Evolutionary conservation across 2,797 vertebrate genomes (phyloP).

Genomic region (Chrosomus eos): DNA sequence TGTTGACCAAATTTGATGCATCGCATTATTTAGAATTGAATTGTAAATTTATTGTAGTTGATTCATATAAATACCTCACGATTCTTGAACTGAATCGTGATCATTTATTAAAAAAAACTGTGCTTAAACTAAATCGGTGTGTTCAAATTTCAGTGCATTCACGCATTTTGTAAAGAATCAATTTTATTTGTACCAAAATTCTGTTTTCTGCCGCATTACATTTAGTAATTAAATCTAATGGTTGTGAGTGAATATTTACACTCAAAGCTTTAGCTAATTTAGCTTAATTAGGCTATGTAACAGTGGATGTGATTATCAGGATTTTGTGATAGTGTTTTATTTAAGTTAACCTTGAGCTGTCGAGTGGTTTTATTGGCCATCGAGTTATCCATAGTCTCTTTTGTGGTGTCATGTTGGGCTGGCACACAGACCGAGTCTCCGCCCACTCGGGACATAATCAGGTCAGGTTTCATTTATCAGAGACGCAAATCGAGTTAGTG

Average conservation of each 20-base stretch:
- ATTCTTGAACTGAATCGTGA: background rate
- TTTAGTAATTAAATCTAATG: background rate
- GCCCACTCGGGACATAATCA: background rate
- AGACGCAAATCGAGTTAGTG: conserved; percentile 18
- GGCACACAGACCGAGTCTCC: background rate
- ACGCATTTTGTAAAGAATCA: background rate
- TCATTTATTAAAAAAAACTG: background rate
- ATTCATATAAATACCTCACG: background rate
- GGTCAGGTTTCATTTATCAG: conserved; percentile 24
- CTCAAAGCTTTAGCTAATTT: background rate
- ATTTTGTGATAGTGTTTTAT: background rate
- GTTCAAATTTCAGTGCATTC: background rate
- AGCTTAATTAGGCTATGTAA: no score
- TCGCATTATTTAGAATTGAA: background rate
- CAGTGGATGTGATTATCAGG: background rate
- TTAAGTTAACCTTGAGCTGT: background rate
- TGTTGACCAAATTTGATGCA: background rate
- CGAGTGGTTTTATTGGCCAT: background rate
- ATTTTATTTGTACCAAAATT: background rate
- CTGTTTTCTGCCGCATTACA: background rate
- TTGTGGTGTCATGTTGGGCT: background rate
- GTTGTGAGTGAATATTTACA: background rate
- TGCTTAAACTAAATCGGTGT: background rate
- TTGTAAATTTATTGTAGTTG: no score
- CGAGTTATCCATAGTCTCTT: background rate